Percentiles rank a stretch among this genome's conserved stretches.
These are phyloP conservation scores for Axis porcinus DNA, from an alignment of 2,113 vertebrate species.

Conservation along the genomic window DNA sequence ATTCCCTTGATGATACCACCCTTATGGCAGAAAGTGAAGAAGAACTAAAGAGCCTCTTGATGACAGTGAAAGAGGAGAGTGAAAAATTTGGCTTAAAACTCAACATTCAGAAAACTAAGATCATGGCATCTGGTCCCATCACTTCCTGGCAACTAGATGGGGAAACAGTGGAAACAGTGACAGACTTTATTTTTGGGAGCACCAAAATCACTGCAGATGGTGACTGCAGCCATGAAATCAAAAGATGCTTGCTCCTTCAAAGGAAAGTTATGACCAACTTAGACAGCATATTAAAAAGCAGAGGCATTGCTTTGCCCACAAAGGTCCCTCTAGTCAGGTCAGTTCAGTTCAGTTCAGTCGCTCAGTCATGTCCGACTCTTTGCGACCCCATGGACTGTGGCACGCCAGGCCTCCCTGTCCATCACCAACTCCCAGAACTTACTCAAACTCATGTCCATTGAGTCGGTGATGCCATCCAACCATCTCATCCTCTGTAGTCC, in stretches of 20 bases:
- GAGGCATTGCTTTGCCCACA: background rate
- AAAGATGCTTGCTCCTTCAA: background rate
- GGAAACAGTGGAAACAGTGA: background rate
- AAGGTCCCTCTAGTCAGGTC: background rate
- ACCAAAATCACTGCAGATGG: background rate
- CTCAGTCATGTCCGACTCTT: no score
- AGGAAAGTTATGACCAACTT: background rate
- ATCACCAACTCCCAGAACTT: no score
- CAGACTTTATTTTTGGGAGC: fast-evolving
- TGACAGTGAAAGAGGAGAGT: background rate
- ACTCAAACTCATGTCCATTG: no score
- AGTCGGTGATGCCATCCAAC: no score
- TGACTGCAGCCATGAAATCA: background rate
- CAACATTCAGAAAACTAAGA: background rate
- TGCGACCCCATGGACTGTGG: no score
- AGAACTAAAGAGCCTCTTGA: background rate
- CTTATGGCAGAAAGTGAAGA: background rate
- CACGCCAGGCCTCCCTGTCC: no score
- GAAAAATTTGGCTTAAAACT: background rate
- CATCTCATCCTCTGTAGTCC: no score
- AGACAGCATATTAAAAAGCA: background rate
- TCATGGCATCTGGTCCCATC: background rate
- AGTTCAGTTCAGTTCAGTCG: no score
- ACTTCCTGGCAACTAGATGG: background rate
- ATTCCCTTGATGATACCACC: background rate